Percentiles rank a stretch among this genome's conserved stretches.
These are phyloP conservation scores for Watsonalla cultraria DNA, from an alignment of 2,888 invertebrate species.

Conservation along the genomic window DNA sequence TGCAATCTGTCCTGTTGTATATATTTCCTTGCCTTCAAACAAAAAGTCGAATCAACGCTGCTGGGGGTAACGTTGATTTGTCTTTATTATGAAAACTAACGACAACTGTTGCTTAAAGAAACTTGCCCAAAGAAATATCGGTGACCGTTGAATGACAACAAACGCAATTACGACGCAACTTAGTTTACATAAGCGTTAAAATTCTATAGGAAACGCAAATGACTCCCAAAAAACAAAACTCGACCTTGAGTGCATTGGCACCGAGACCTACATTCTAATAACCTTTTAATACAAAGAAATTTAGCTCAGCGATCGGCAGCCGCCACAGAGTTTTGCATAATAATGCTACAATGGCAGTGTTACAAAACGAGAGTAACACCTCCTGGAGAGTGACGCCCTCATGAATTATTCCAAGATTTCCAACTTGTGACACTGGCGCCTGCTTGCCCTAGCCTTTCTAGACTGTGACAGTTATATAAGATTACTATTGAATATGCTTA, in stretches of 20 bases:
- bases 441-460: conserved; percentile 12
- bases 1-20: too few relatives aligned
- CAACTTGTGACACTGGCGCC: conserved; percentile 34
- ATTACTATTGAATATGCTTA: not conserved
- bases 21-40: too few relatives aligned
- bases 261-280: conserved; percentile 65
- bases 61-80: too few relatives aligned
- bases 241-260: conserved; percentile 56
- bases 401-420: conserved; percentile 67
- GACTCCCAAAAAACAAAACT: conserved; percentile 28
- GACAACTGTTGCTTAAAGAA: too few relatives aligned
- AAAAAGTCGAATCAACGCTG: too few relatives aligned
- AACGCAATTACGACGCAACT: not conserved
- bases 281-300: conserved; percentile 66
- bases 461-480: not conserved
- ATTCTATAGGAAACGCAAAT: conserved; percentile 14
- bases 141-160: not conserved
- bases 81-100: too few relatives aligned
- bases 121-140: too few relatives aligned
- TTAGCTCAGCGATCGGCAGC: conserved; percentile 54
- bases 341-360: conserved; percentile 65
- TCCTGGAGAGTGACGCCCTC: conserved; percentile 40
- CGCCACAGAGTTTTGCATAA: conserved; percentile 63
- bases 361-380: conserved; percentile 66
- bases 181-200: not conserved